Percentiles rank a stretch among this genome's conserved stretches.
phyloP scores from a whole-genome alignment of 2,888 invertebrate genomes.

The Stenchaetothrips biformis region DNA sequence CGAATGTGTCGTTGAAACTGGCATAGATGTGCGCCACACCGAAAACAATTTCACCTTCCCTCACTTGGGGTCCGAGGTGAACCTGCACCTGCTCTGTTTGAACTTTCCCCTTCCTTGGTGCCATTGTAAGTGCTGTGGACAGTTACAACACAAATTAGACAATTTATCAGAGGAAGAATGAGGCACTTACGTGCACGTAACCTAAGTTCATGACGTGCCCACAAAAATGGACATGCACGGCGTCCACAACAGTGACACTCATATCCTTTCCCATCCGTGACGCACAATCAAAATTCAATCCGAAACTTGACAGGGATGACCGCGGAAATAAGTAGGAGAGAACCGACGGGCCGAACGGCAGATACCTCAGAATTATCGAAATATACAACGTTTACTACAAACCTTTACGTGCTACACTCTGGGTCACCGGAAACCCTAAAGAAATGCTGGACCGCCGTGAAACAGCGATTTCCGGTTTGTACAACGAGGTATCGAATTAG shows the following conservation, averaged over 20 bases:
- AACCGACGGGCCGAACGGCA: background rate
- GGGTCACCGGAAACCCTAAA: conserved; percentile 16
- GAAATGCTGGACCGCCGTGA: background rate
- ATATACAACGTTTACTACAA: background rate
- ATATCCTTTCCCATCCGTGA: background rate
- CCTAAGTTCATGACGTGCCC: background rate
- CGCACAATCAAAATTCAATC: background rate
- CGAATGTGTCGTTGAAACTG: conserved; percentile 99
- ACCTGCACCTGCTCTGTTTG: conserved; percentile 96
- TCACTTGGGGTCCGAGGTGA: conserved; percentile 90
- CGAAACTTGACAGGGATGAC: background rate
- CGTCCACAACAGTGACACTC: background rate
- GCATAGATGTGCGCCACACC: conserved; percentile 99
- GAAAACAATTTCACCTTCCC: conserved; percentile 96
- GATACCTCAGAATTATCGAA: background rate
- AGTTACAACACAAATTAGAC: conserved; percentile 27
- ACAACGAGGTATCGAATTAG: background rate
- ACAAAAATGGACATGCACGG: background rate
- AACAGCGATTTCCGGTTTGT: background rate
- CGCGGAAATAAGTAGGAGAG: background rate
- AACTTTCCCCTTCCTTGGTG: conserved; percentile 95
- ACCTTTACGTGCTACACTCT: conserved; percentile 8
- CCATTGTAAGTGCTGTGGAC: conserved; percentile 60
- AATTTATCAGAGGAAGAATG: background rate
- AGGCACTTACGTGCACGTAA: background rate